These are phyloP conservation scores for Ceratina australensis DNA, from an alignment of 1,140 invertebrate genomes.

Conservation along the genomic window DNA sequence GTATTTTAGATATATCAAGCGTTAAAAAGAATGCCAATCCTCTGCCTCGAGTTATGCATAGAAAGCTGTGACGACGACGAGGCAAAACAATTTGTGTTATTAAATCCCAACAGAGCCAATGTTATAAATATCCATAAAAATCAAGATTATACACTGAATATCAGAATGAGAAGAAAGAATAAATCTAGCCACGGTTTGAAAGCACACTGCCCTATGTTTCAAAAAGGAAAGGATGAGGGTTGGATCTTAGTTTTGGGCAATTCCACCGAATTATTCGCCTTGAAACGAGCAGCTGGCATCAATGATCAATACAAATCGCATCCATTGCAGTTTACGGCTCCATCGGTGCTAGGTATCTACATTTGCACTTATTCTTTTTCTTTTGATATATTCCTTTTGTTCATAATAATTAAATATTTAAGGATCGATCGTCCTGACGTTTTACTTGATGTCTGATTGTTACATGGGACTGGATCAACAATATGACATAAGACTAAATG, in stretches of 20 bases:
- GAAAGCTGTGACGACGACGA: conserved; percentile 81
- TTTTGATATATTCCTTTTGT: conserved; percentile 38
- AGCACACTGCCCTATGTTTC: conserved; percentile 91
- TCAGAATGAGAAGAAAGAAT: conserved; percentile 81
- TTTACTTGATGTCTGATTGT: conserved; percentile 96
- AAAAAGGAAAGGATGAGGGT: conserved; percentile 96
- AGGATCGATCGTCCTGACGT: conserved; percentile 87
- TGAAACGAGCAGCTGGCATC: conserved; percentile 84
- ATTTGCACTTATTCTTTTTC: conserved; percentile 30
- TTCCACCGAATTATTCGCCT: conserved; percentile 88
- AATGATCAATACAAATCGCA: conserved; percentile 75
- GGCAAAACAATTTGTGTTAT: conserved; percentile 73
- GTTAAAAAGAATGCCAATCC: conserved; percentile 83
- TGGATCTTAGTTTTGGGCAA: conserved; percentile 95
- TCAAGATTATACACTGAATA: conserved; percentile 86
- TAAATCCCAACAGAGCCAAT: conserved; percentile 71
- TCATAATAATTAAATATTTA: conserved; percentile 26
- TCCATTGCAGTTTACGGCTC: conserved; percentile 85
- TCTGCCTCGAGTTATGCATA: conserved; percentile 81
- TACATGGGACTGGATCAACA: conserved; percentile 98
- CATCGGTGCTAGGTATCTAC: conserved; percentile 80
- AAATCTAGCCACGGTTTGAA: conserved; percentile 74
- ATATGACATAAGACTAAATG: conserved; percentile 86
- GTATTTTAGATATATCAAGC: conserved; percentile 78
- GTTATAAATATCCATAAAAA: conserved; percentile 84